Evolutionary conservation across 2,113 vertebrate species (phyloP).

Genomic region (Xiphorhynchus elegans): DNA sequence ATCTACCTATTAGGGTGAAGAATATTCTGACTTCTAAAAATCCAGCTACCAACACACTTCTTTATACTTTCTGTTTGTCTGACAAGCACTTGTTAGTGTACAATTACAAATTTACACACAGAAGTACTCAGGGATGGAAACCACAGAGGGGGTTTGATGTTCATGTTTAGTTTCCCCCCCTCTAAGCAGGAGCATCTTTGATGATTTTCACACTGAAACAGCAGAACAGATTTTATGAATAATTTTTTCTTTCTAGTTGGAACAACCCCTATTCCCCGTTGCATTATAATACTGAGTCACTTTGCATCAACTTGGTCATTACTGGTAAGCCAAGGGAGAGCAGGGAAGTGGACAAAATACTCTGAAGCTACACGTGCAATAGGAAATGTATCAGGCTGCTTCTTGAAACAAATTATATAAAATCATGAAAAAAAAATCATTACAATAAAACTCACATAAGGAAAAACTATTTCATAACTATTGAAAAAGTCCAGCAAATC

Average conservation of each 20-base stretch:
- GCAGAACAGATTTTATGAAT: conserved; percentile 39
- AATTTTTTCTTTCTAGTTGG: conserved; percentile 14
- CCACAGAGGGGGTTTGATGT: background rate
- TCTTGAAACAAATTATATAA: background rate
- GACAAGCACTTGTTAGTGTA: background rate
- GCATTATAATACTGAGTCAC: background rate
- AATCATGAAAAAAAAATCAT: background rate
- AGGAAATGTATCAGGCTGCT: background rate
- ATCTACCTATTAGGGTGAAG: background rate
- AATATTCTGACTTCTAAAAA: background rate
- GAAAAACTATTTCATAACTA: background rate
- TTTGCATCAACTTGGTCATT: conserved; percentile 1
- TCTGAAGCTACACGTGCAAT: fast-evolving
- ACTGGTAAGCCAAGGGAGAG: background rate
- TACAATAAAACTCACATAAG: background rate
- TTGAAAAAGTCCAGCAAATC: background rate
- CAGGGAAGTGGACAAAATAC: background rate
- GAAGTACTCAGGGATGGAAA: background rate
- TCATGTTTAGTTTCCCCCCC: background rate
- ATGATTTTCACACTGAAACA: background rate
- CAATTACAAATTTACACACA: background rate
- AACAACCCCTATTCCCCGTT: conserved; percentile 26
- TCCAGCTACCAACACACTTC: background rate
- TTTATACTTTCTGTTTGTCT: background rate
- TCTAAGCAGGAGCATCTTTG: background rate